These are phyloP conservation scores for Tetrax tetrax DNA, from an alignment of 2,113 vertebrate species.

Conservation along the genomic window DNA sequence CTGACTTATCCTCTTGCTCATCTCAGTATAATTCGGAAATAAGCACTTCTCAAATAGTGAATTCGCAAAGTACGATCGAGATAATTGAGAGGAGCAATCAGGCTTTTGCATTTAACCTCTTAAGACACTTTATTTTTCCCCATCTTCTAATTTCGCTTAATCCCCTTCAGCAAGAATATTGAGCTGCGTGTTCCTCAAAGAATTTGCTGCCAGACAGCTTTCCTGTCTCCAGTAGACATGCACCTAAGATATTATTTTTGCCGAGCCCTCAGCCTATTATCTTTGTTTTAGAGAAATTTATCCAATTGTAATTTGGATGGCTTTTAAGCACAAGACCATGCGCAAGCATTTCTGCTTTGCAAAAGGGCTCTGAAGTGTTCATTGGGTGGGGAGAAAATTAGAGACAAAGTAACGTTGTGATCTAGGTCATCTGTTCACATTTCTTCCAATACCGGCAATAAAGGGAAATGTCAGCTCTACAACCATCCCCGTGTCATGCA, in stretches of 20 bases:
- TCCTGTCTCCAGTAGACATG: neutral
- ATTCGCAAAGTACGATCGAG: neutral
- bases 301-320: neutral
- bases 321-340: neutral
- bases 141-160: neutral
- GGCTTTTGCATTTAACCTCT: slow-evolving; percentile 4
- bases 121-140: neutral
- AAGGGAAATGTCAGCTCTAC: neutral
- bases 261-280: neutral
- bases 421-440: neutral
- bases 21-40: neutral
- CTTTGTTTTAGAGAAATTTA: neutral
- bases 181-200: slow-evolving; percentile 10
- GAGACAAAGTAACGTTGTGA: neutral
- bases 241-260: slow-evolving; percentile 8
- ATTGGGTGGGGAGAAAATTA: neutral
- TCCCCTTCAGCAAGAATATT: neutral
- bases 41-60: neutral
- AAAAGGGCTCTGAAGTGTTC: neutral
- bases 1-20: neutral
- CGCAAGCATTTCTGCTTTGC: neutral
- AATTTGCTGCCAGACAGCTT: neutral
- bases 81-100: slow-evolving; percentile 10
- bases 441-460: rapidly evolving
- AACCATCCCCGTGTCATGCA: neutral